Base-by-base conservation (phyloP, 1,140 invertebrate genomes). In the Drosophila obscura region DNA sequence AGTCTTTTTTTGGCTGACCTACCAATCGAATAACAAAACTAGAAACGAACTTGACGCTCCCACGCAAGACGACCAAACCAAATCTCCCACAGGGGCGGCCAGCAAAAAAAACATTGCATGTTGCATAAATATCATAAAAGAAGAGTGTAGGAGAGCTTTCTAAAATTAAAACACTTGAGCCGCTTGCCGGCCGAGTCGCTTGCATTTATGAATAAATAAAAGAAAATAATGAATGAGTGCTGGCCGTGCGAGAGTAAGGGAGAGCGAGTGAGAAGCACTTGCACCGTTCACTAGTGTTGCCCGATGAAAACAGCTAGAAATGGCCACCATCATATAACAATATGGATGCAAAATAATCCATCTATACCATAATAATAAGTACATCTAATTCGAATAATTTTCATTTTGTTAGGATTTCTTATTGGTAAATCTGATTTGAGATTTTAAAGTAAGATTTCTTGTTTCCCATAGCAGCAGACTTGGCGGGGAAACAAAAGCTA, bases 201-300 rank as follows among this genome's bases (percentile, higher is more conserved):
- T 71, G 80, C 73, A 88, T 88, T 88, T 89, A 88, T 88, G 83
- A 88, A 88, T 88, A 83, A 77, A 68, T 62, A 75, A 68, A 77
- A 39, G 48, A 67, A 73, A 51, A 59, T 55, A 73, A 59, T 84
- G 71, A 88, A 67, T 81, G 82, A 66, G n/a, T 60, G 43, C 39
- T 51, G 48, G 50, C 28, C 48, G 19, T 52, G n/a, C 44, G 44
- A 52, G 61, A n/a, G 50, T 26, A 39, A 56, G 50, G 24, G 62
- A 60, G 64, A 61, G 73, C 55, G 61, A 46, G 39, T 39, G 35
- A 11, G 15, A 24, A 58, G 55, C 60, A 77, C 48, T 69, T 66
- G 48, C 63, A 67, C 44, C 57, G 66, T 66, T 78, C 52, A 59
- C 19, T 59, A 77, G 53, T 52, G 43, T 11, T 53, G 52, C 52